Base-by-base conservation (phyloP, 92 coral and sea anemone genomes). In the Metridium senile region DNA sequence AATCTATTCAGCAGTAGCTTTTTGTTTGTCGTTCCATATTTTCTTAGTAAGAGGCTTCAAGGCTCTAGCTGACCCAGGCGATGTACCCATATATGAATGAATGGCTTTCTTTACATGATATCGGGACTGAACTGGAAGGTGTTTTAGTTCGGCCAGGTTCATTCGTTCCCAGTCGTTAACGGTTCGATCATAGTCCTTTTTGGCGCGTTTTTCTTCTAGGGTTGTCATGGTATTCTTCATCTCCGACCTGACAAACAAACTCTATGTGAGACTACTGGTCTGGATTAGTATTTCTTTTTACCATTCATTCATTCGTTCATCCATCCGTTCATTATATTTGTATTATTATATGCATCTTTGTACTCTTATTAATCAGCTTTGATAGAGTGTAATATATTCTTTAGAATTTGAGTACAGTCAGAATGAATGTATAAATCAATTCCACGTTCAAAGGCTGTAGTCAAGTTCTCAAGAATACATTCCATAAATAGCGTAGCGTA, bases 141-240 rank as follows among this genome's bases (percentile, higher is more conserved):
- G 86, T 58, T 87, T 92, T 31, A 92, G 78, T 72, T 94, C 98
- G 9, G 82, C 82, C 11, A 94, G 70, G 73, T 92, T 91, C 98
- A 94, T 94, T 72, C 97, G 87, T 46, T 92, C 84, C 98, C 97
- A 94, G 80, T 91, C 98, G 47, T 89, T 86, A 64, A 89, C 75
- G 27, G 98, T 89, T 64, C 97, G 78, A 29, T 94, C 88, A 74
- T 92, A 92, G 64, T 94, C 98, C 17, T 75, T 77, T 29, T 82
- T 80, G 34, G 88, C 81, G 59, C 88, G 95, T 73, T 85, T 87
- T 68, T 89, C 84, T 26, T 90, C 92, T 21, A 84, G 72, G 35
- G 74, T 78, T 35, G 85, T 82, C 51, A 72, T 65, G 58, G 88
- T 82, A 58, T 51, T 81, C 47, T 74, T 81, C 65, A 94, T 77